Evolutionary conservation across 2,888 invertebrate genomes (phyloP).

Genomic region (Synanthedon tipuliformis): DNA sequence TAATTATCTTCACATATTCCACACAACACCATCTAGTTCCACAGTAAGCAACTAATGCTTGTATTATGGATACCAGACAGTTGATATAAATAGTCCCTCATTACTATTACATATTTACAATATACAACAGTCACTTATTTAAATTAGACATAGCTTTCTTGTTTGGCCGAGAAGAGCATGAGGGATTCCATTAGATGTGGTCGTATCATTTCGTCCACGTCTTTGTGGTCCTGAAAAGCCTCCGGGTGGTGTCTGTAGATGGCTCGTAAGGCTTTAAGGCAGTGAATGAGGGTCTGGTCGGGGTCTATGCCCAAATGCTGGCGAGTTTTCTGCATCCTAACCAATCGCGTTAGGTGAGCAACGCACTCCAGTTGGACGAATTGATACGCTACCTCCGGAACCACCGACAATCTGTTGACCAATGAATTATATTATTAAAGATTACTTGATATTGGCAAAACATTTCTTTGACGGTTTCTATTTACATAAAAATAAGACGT

Average conservation of each 20-base stretch:
- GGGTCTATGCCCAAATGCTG: constrained; percentile 43
- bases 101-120: not conserved
- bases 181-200: constrained; percentile 83
- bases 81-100: not conserved
- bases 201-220: constrained; percentile 79
- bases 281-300: constrained; percentile 58
- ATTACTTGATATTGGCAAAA: too few species aligned
- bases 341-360: constrained; percentile 74
- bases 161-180: constrained; percentile 80
- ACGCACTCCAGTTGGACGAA: constrained; percentile 78
- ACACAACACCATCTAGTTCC: too few species aligned
- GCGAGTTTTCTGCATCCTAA: constrained; percentile 65
- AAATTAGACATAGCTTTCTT: constrained; percentile 81
- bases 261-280: constrained; percentile 54
- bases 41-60: too few species aligned
- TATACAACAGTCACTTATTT: not conserved
- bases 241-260: constrained; percentile 57
- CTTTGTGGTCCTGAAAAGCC: constrained; percentile 57
- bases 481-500: too few species aligned
- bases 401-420: constrained; percentile 72
- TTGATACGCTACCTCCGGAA: constrained; percentile 75
- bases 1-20: too few species aligned
- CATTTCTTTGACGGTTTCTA: too few species aligned
- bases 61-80: too few species aligned
- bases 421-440: too few species aligned